Base-by-base conservation (phyloP, 1,140 invertebrate species). In the Lordiphosa mommai region DNA sequence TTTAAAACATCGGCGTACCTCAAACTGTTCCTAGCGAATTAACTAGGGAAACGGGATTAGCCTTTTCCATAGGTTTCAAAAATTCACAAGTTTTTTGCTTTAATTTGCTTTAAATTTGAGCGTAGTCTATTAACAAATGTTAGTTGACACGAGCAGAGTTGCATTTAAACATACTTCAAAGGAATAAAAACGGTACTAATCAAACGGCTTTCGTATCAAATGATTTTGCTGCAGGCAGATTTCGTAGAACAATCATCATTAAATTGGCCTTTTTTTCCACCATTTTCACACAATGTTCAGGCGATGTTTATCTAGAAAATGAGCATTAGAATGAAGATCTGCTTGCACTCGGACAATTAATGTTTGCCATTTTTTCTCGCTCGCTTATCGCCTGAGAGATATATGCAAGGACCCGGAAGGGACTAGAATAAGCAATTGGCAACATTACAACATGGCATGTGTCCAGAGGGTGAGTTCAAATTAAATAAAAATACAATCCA, bases 401-500 rank as follows among this genome's bases (percentile, higher is more conserved):
- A 16, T 37, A 8, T n/a, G 36, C 8, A 8, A 7, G 44, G n/a
- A 34, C 14, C 6, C 13, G 8, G 2, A 27, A 23, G 3, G 2
- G 4, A 12, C 12, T 8, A 8, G 10, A 3, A 50, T 50, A 17
- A 40, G 41, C 41, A 9, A 20, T 4, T 27, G 23, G 32, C 44
- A 7, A n/a, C 29, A 32, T 61, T 51, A 58, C 58, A 37, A 58
- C 58, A 37, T 17, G 59, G 33, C 46, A 61, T 61, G 46, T 50
- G 43, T 49, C 49, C 23, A 29, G 8, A 51, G 5, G 23, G 3
- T 20, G 33, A 20, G 33, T 59, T 33, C 34, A 70, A 74, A 73
- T 80, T 73, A 70, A 80, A 80, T 80, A 80, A 74, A 80, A 80
- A 71, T 63, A 82, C 67, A 74, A 71, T 74, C 72, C 74, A 67